Conservation (phyloP, 35 echinoderm and acorn worm genomes). For the Acanthaster planci region DNA sequence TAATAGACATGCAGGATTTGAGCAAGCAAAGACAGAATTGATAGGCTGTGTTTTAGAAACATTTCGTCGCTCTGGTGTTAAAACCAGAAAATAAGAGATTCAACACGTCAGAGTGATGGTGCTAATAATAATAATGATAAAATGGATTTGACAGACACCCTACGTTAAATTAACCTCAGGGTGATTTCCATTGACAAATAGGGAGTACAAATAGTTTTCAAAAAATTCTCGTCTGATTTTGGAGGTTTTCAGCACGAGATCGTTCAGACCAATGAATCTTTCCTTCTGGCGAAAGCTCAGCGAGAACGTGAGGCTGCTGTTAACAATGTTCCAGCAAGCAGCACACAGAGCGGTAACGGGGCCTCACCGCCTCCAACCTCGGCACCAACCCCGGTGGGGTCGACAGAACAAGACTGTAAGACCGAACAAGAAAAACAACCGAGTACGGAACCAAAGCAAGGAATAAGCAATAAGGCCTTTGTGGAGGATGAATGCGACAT, state of each 20-base stretch:
- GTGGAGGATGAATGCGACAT: slow-evolving; percentile 2
- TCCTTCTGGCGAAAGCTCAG: neutral
- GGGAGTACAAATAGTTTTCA: too few species aligned
- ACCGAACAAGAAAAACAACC: neutral
- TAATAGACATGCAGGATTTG: too few species aligned
- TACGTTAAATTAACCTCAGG: too few species aligned
- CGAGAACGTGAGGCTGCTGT: neutral
- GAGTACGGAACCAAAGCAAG: neutral
- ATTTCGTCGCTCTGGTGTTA: too few species aligned
- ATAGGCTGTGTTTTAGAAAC: too few species aligned
- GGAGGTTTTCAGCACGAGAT: slow-evolving; percentile 1
- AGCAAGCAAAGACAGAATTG: too few species aligned
- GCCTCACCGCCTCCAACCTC: neutral
- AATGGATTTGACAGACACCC: too few species aligned
- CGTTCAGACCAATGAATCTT: slow-evolving; percentile 1
- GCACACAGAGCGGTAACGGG: neutral
- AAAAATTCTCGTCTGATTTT: neutral
- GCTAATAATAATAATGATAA: too few species aligned
- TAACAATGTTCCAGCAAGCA: neutral
- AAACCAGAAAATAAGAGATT: too few species aligned
- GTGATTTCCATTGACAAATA: too few species aligned
- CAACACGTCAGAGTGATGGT: too few species aligned
- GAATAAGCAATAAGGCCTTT: neutral
- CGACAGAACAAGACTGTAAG: neutral
- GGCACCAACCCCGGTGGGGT: neutral